Conservation (phyloP, 2,797 vertebrate genomes). For the Petrocephalus sullivani region DNA sequence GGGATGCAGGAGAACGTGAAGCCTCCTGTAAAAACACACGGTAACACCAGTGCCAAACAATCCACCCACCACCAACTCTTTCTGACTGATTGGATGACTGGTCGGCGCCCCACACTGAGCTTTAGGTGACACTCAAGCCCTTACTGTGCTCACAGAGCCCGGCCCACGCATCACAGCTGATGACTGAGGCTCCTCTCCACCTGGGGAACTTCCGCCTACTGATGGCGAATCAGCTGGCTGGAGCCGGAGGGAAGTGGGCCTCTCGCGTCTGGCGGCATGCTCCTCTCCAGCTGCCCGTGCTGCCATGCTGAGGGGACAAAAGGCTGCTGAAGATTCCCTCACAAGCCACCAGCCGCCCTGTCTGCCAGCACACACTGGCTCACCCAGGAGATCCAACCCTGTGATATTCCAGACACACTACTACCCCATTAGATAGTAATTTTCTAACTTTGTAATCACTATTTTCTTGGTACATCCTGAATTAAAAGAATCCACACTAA, state of each 20-base stretch:
- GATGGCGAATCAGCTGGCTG: constrained; percentile 44
- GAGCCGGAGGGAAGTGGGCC: constrained; percentile 49
- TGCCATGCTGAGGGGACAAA: constrained; percentile 42
- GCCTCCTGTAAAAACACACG: constrained; percentile 57
- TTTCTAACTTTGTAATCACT: not conserved
- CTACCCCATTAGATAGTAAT: not conserved
- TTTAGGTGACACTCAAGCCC: not conserved
- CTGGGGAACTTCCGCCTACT: constrained; percentile 53
- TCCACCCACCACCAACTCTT: not conserved
- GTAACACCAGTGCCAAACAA: not conserved
- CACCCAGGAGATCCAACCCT: not conserved
- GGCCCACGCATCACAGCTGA: constrained; percentile 36
- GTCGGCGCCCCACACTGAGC: not conserved
- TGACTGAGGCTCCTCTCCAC: constrained; percentile 51
- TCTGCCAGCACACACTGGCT: not conserved
- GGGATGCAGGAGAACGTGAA: constrained; percentile 45
- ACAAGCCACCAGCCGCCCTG: not conserved
- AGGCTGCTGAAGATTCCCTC: constrained; percentile 9
- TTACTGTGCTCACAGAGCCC: constrained; percentile 45
- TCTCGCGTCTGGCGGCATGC: constrained; percentile 43
- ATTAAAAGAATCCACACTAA: not conserved
- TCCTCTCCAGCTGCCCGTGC: constrained; percentile 51
- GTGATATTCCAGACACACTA: not conserved
- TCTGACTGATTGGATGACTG: not conserved
- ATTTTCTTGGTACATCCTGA: not conserved